These are phyloP conservation scores for Nilaparvata lugens DNA, from an alignment of 1,140 invertebrate species.

Conservation along the genomic window DNA sequence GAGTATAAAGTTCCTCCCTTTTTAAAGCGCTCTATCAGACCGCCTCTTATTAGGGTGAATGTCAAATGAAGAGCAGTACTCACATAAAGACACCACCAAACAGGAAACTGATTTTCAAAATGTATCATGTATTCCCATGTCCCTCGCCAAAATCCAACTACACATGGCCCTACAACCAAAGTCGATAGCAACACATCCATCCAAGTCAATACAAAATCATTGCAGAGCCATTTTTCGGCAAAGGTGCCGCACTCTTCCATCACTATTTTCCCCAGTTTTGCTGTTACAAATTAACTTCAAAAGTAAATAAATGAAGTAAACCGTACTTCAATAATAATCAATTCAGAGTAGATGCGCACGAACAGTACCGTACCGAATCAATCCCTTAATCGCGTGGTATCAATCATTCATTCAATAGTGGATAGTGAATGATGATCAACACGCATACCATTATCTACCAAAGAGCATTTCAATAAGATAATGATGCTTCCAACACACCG, in stretches of 20 bases:
- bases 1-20: conserved; percentile 6
- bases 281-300: background rate
- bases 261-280: background rate
- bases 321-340: too few species aligned
- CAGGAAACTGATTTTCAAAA: conserved; percentile 43
- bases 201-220: conserved; percentile 31
- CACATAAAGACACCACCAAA: conserved; percentile 12
- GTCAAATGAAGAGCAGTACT: conserved; percentile 14
- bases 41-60: conserved; percentile 17
- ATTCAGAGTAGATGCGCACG: too few species aligned
- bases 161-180: conserved; percentile 59
- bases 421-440: too few species aligned
- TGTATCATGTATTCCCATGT: conserved; percentile 68
- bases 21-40: conserved; percentile 6
- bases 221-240: background rate
- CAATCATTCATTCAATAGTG: too few species aligned
- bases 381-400: too few species aligned
- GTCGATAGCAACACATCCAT: conserved; percentile 64
- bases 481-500: too few species aligned
- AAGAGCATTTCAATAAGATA: too few species aligned
- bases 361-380: too few species aligned
- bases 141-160: conserved; percentile 76
- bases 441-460: too few species aligned
- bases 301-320: too few species aligned
- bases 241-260: background rate